A percentile compares a stretch with the other conserved stretches of the same genome.
phyloP scores from a whole-genome alignment of 2,888 invertebrate species.

The Thalpophila matura region DNA sequence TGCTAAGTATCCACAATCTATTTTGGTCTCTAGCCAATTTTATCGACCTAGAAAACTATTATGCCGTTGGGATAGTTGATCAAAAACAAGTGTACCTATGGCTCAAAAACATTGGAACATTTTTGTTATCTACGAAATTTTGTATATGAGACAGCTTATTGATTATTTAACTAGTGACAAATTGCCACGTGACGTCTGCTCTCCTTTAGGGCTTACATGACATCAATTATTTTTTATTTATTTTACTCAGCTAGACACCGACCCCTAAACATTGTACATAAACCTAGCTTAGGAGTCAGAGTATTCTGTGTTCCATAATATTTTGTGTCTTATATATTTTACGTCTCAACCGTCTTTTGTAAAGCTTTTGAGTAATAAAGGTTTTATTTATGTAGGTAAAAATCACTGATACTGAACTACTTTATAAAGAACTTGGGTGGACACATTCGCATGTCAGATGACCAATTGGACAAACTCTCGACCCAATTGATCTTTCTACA shows the following conservation, averaged over 20 bases:
- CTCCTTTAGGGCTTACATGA: neutral
- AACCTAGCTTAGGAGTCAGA: neutral
- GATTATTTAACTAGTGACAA: neutral
- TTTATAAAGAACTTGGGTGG: no score
- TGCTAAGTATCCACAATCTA: neutral
- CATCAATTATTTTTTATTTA: conserved; percentile 20
- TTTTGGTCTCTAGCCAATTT: conserved; percentile 29
- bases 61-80: neutral
- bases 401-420: no score
- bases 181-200: conserved; percentile 7
- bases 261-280: neutral
- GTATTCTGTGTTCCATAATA: no score
- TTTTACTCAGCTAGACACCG: neutral
- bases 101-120: neutral
- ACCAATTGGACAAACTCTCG: no score
- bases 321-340: no score
- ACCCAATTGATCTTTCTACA: no score
- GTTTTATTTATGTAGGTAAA: no score
- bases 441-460: no score
- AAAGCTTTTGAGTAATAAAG: no score
- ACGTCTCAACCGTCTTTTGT: no score
- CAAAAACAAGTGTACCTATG: conserved; percentile 3
- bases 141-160: neutral
- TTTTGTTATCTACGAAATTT: neutral
- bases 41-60: conserved; percentile 11